phyloP scores from a whole-genome alignment of 1,140 invertebrate species.

The Mamestra configurata region DNA sequence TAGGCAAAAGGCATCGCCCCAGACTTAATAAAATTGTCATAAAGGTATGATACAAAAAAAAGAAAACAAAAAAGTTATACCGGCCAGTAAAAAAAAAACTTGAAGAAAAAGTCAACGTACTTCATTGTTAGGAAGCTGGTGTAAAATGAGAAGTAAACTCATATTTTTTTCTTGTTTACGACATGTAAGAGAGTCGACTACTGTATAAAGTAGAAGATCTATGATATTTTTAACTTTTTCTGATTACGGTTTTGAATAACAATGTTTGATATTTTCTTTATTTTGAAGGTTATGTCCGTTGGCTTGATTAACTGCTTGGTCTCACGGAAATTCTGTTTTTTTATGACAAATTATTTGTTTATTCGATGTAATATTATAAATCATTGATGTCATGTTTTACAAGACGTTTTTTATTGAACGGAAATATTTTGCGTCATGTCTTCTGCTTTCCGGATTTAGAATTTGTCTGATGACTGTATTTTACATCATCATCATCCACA shows the following conservation, averaged over 20 bases:
- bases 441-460: not conserved
- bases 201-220: constrained; percentile 41
- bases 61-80: constrained; percentile 58
- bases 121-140: constrained; percentile 65
- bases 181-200: not conserved
- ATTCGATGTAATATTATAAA: not conserved
- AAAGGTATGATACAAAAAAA: constrained; percentile 78
- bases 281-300: constrained; percentile 14
- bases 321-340: constrained; percentile 9
- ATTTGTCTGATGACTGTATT: no score
- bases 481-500: no score
- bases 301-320: constrained; percentile 23
- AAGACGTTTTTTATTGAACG: not conserved
- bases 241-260: constrained; percentile 36
- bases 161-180: constrained; percentile 45
- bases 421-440: not conserved
- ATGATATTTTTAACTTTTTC: constrained; percentile 31
- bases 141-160: constrained; percentile 51
- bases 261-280: constrained; percentile 17
- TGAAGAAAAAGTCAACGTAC: constrained; percentile 68
- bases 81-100: constrained; percentile 58
- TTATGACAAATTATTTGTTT: constrained; percentile 18
- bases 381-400: not conserved
- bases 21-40: constrained; percentile 84
- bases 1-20: constrained; percentile 71